A percentile compares a stretch with the other conserved stretches of the same genome.
Evolutionary conservation across 2,113 vertebrate species (phyloP).

Genomic region (Hyperopisus bebe): DNA sequence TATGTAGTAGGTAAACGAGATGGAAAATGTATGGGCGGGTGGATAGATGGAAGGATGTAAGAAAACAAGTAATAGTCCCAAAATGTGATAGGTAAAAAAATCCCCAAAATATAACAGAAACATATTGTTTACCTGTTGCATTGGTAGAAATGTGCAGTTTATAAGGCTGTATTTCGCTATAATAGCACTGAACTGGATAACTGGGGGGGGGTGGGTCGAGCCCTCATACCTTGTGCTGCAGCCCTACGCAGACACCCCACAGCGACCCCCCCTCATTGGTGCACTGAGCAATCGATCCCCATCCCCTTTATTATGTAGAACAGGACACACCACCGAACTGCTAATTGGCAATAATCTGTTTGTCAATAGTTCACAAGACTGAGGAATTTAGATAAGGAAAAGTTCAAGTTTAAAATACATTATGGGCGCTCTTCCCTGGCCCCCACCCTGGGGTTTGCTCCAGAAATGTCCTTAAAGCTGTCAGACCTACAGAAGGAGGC

Average conservation of each 20-base stretch:
- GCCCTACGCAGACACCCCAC: constrained; percentile 42
- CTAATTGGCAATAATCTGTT: constrained; percentile 77
- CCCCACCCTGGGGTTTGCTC: constrained; percentile 41
- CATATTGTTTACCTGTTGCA: neutral
- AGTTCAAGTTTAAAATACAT: constrained; percentile 67
- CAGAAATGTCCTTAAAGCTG: constrained; percentile 48
- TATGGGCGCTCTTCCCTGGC: constrained; percentile 42
- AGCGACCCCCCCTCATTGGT: constrained; percentile 52
- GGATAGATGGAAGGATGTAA: neutral
- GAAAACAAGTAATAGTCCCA: neutral
- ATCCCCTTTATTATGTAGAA: constrained; percentile 66
- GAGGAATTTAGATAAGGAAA: constrained; percentile 71
- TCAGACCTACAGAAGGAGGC: constrained; percentile 45
- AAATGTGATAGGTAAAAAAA: neutral
- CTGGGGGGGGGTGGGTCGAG: neutral
- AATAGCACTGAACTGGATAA: neutral
- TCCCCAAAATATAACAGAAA: neutral
- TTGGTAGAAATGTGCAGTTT: neutral
- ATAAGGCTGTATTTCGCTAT: neutral
- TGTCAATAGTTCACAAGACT: constrained; percentile 67
- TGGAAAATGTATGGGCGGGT: neutral
- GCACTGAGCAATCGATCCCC: constrained; percentile 58
- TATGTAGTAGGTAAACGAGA: neutral
- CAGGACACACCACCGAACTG: constrained; percentile 67
- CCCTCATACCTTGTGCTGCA: constrained; percentile 33